Evolutionary conservation across 2,113 vertebrate genomes (phyloP), one percentile per base, ranked within the genome.

Genomic region (Lampris megalopsis): DNA sequence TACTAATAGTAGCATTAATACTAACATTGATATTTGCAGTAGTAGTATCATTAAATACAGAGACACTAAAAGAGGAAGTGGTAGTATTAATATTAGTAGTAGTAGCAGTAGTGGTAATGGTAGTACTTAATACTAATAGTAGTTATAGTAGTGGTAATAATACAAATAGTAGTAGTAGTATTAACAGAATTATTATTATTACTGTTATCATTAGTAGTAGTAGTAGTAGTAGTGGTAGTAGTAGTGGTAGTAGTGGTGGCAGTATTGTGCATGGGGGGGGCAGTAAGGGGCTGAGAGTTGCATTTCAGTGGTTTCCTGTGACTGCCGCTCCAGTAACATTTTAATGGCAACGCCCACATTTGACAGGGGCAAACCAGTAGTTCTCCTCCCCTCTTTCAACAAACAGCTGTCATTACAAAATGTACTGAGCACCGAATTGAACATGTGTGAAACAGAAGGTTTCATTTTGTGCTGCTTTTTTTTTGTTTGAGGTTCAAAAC

Each of bases 381-480:
- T 24, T 24, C 43, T 7, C 43, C 7, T 7, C 13, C 49, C 24
- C 57, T 59, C 9, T 1, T 2, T 36, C 57, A 40, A 3, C 81
- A 43, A 56, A 7, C 0, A 69, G 9, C 2, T 58, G 10, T 38
- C 6, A 1, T 4, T 40, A 38, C 57, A 59, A 58, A 53, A 71
- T 66, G 24, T 47, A 2, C 60, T 6, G 1, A 73, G 79, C 81
- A 52, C 49, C 40, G 11, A 24, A 24, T 0, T 24, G 9, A 77
- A 66, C 70, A 79, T 56, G 45, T 76, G 62, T 36, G 36, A 75
- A 0, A 7, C 6, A 56, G 11, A 42, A 42, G n/a, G 54, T 40
- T 43, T 43, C 4, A 24, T 50, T 75, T 58, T 40, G 75, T 48
- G 8, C 56, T 9, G 6, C 37, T 57, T 6, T 38, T 38, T 2